phyloP scores from a whole-genome alignment of 2,113 vertebrate species.

The Barnardius zonarius region DNA sequence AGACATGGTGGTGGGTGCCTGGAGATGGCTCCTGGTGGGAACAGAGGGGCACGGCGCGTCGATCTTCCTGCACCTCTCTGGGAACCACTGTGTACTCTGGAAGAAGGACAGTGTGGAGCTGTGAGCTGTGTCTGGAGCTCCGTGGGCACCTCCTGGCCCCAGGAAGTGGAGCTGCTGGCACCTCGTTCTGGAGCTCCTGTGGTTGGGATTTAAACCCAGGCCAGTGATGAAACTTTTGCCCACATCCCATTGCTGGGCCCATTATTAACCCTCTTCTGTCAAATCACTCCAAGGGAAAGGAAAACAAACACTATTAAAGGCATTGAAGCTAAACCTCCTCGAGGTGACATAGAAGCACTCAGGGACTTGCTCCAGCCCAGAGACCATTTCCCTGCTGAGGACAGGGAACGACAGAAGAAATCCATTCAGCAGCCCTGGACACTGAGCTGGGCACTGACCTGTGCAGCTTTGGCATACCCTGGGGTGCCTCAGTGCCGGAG shows the following conservation, averaged over 20 bases:
- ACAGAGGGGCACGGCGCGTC: rapidly evolving
- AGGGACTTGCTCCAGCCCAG: background rate
- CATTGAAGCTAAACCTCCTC: background rate
- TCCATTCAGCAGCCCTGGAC: rapidly evolving
- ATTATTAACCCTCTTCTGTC: background rate
- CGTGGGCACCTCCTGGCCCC: background rate
- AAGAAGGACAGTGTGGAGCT: background rate
- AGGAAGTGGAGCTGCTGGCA: background rate
- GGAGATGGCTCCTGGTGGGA: background rate
- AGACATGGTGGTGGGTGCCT: constrained; percentile 78
- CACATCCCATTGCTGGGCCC: background rate
- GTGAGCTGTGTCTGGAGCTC: background rate
- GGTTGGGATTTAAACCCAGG: background rate
- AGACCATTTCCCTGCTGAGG: background rate
- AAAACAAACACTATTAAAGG: background rate
- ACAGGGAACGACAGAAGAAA: background rate
- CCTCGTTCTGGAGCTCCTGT: background rate
- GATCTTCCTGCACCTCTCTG: background rate
- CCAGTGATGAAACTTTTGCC: background rate
- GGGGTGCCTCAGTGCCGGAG: rapidly evolving
- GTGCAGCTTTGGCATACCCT: background rate
- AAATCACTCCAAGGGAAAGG: background rate
- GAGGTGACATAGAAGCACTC: background rate
- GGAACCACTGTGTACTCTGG: constrained; percentile 26
- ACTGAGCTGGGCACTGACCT: rapidly evolving